Evolutionary conservation across 2,888 invertebrate species (phyloP).

Genomic region (Eristalis arbustorum): DNA sequence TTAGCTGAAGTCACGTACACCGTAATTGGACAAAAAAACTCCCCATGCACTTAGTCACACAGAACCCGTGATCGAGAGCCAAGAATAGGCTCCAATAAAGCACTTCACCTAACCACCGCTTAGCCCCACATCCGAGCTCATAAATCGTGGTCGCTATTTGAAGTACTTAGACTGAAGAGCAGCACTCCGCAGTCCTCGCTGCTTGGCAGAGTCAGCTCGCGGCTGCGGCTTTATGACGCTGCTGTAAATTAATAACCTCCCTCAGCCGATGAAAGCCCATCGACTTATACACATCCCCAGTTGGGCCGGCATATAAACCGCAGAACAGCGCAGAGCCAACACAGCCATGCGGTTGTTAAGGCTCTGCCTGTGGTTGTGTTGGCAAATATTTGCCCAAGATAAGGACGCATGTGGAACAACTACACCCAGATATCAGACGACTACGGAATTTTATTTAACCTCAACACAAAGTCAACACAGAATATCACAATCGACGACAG

Average conservation of each 20-base stretch:
- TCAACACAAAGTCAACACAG: conserved; percentile 36
- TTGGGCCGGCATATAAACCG: background rate
- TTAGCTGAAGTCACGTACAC: background rate
- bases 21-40: background rate
- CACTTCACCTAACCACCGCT: background rate
- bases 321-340: conserved; percentile 28
- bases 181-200: background rate
- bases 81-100: background rate
- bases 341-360: conserved; percentile 10
- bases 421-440: conserved; percentile 15
- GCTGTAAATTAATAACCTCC: conserved; percentile 33
- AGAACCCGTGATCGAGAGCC: background rate
- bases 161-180: background rate
- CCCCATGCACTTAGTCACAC: background rate
- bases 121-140: background rate
- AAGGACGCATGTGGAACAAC: conserved; percentile 33
- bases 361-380: background rate
- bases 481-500: conserved; percentile 10
- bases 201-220: conserved; percentile 2
- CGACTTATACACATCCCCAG: conserved; percentile 23
- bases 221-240: conserved; percentile 23
- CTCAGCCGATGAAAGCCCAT: background rate
- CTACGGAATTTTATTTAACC: conserved; percentile 39
- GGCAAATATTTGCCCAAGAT: conserved; percentile 64
- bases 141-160: conserved; percentile 26